Percentiles rank a stretch among this genome's conserved stretches.
These are phyloP conservation scores for Magallana nippona DNA, from an alignment of 2,888 invertebrate species.

Conservation along the genomic window DNA sequence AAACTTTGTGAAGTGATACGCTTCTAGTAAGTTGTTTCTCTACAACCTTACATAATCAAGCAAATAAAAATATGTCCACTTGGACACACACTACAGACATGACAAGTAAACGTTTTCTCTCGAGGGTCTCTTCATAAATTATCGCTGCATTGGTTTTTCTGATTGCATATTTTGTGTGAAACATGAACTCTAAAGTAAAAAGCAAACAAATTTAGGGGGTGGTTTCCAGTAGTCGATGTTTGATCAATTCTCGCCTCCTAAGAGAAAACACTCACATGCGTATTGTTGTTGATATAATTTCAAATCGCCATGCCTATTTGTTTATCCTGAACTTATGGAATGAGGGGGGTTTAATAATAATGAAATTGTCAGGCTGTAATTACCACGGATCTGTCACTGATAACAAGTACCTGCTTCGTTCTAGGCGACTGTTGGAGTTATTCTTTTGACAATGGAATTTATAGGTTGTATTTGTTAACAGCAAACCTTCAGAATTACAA, in stretches of 20 bases:
- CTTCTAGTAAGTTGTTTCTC: no score
- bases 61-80: no score
- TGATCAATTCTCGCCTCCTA: conserved; percentile 5
- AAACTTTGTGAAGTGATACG: no score
- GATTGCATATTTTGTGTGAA: no score
- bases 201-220: background rate
- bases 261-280: conserved; percentile 1
- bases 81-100: no score
- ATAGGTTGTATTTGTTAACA: background rate
- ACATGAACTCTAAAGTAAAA: no score
- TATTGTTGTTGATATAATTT: background rate
- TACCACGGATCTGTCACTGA: background rate
- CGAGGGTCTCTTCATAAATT: no score
- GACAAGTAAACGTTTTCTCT: no score
- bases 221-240: background rate
- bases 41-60: no score
- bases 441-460: conserved; percentile 5
- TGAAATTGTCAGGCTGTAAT: background rate
- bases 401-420: background rate
- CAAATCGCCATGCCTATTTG: background rate
- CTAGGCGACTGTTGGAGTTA: background rate
- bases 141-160: no score
- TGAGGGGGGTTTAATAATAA: background rate
- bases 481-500: no score
- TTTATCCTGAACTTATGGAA: conserved; percentile 20